phyloP scores from a whole-genome alignment of 2,888 invertebrate genomes.

The Cyclophora punctaria region DNA sequence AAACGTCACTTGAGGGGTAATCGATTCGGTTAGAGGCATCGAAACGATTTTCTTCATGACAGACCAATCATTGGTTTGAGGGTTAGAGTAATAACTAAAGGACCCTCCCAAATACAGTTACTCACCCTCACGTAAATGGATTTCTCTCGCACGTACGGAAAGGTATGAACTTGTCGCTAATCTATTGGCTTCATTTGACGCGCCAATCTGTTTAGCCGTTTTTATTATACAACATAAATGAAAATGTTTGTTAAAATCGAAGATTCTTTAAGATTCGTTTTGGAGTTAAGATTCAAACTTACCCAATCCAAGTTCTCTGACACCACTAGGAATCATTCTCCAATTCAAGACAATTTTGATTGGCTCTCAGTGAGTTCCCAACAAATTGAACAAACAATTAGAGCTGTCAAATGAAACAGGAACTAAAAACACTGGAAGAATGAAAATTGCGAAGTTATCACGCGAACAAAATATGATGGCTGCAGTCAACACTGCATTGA shows the following conservation, averaged over 20 bases:
- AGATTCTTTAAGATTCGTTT: too few species aligned
- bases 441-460: slow-evolving; percentile 44
- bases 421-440: slow-evolving; percentile 29
- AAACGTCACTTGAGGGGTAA: slow-evolving; percentile 19
- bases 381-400: slow-evolving; percentile 21
- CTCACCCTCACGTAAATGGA: neutral
- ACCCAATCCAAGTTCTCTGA: too few species aligned
- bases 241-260: too few species aligned
- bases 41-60: slow-evolving; percentile 53
- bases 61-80: slow-evolving; percentile 50
- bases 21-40: slow-evolving; percentile 21
- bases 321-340: too few species aligned
- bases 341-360: too few species aligned
- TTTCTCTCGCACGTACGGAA: too few species aligned
- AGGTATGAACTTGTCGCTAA: too few species aligned
- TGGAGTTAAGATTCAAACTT: too few species aligned
- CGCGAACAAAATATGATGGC: slow-evolving; percentile 37
- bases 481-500: slow-evolving; percentile 13
- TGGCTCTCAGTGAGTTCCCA: slow-evolving; percentile 7
- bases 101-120: slow-evolving; percentile 20
- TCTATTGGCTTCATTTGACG: too few species aligned
- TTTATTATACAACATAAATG: too few species aligned
- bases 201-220: too few species aligned
- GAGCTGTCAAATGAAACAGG: slow-evolving; percentile 20
- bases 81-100: slow-evolving; percentile 25